Evolutionary conservation across 1,140 invertebrate species (phyloP), one percentile per base, ranked within the genome.

Genomic region (Sycophaga agraensis): DNA sequence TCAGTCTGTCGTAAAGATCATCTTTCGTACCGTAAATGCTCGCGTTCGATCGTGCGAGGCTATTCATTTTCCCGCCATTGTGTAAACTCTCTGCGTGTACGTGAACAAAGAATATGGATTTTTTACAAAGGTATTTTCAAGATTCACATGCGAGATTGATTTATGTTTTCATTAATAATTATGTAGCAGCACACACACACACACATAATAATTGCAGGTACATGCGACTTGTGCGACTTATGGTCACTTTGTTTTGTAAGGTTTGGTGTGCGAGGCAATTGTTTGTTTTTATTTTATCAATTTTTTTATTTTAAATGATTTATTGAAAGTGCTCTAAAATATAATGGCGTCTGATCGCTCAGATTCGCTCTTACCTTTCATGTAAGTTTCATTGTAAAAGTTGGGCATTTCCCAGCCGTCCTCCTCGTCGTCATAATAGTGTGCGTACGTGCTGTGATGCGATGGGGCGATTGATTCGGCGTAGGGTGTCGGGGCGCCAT

Each of bases 391-490:
- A 78, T 96, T 96, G 77, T 97, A 97, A 76, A 96, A 96, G 77
- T 96, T 96, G 0, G 94, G 94, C 94, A 97, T 96, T 74, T 96
- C 94, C 93, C 94, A 96, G 12, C 93, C 94, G 67, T 96, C 93
- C 74, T 96, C 94, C 73, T 97, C 94, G 67, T 94, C 92, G 67
- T 89, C 88, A 70, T 96, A 97, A 76, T 96, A 97, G 75, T 96
- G 94, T 16, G 94, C 94, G 74, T 97, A 97, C 0, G 93, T 96
- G 35, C 92, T 95, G 72, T 97, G 94, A 78, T 96, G 93, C 1
- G 93, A 96, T 0, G 94, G 94, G 0, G 94, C 94, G 67, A 96
- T 96, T 26, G 91, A 93, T 75, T 96, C 94, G 21, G 94, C 94
- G 78, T 96, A 97, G 0, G 93, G 93, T 2, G 89, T 91, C 1